A percentile compares a stretch with the other conserved stretches of the same genome.
These are phyloP conservation scores for Hemithea aestivaria DNA, from an alignment of 2,888 invertebrate species.

Conservation along the genomic window DNA sequence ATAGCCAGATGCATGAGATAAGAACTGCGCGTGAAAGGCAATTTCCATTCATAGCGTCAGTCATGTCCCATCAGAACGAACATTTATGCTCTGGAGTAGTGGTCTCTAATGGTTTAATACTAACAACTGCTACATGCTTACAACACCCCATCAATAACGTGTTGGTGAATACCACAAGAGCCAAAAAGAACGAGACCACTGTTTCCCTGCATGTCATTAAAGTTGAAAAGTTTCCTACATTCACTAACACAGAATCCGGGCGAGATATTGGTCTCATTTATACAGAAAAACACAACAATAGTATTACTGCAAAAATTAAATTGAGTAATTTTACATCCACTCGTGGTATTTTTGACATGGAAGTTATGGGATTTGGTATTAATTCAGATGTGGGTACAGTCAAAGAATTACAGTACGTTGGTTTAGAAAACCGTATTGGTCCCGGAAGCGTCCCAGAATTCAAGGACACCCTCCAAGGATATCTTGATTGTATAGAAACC, in stretches of 20 bases:
- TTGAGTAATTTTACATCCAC: conserved; percentile 53
- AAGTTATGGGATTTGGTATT: conserved; percentile 62
- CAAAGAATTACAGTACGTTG: conserved; percentile 57
- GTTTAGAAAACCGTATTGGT: conserved; percentile 48
- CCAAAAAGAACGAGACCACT: conserved; percentile 45
- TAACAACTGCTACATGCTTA: conserved; percentile 59
- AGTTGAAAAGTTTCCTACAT: conserved; percentile 61
- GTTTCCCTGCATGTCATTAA: conserved; percentile 50
- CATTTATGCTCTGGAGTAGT: conserved; percentile 62
- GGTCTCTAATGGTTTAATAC: conserved; percentile 56
- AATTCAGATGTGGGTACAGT: conserved; percentile 53
- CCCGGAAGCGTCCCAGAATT: conserved; percentile 8
- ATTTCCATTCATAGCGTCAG: conserved; percentile 63
- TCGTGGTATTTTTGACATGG: conserved; percentile 43
- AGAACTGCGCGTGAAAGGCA: conserved; percentile 42
- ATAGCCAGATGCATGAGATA: conserved; percentile 60
- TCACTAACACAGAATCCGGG: conserved; percentile 34
- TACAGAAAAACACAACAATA: conserved; percentile 56
- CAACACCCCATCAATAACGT: conserved; percentile 46
- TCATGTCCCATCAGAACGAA: conserved; percentile 62
- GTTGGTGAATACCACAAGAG: conserved; percentile 55
- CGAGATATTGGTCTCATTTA: conserved; percentile 62
- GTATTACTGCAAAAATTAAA: conserved; percentile 50
- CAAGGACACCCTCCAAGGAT: conserved; percentile 18
- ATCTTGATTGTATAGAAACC: conserved; percentile 64